Percentiles rank a stretch among this genome's conserved stretches.
phyloP scores from a whole-genome alignment of 2,888 invertebrate species.

The Amphipyra berbera region DNA sequence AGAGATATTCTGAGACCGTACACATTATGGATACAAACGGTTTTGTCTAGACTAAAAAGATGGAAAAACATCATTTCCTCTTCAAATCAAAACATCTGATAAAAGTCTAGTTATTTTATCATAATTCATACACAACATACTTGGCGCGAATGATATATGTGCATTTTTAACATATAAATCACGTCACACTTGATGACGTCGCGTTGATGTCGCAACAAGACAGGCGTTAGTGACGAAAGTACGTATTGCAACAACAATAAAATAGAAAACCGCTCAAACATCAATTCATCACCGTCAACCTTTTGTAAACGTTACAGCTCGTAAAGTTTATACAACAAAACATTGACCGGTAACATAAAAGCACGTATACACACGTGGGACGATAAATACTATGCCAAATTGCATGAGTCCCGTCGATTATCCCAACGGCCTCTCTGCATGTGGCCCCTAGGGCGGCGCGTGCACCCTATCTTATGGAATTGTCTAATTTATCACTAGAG shows the following conservation, averaged over 20 bases:
- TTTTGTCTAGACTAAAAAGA: not conserved
- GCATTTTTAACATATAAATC: constrained; percentile 25
- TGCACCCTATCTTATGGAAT: constrained; percentile 81
- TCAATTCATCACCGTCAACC: constrained; percentile 52
- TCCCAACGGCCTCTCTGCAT: constrained; percentile 68
- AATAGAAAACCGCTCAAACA: constrained; percentile 50
- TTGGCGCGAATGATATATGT: constrained; percentile 11
- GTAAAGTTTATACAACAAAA: constrained; percentile 62
- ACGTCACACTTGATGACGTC: constrained; percentile 38
- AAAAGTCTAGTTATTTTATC: constrained; percentile 6
- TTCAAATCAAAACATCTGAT: not conserved
- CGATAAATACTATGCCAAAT: constrained; percentile 70
- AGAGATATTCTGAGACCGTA: not conserved
- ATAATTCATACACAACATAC: constrained; percentile 16
- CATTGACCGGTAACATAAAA: constrained; percentile 63
- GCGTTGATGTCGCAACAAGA: constrained; percentile 38
- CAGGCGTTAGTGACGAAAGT: constrained; percentile 39
- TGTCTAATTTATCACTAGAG: constrained; percentile 82
- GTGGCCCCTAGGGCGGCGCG: constrained; percentile 65
- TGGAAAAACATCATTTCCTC: not conserved
- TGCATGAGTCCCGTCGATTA: constrained; percentile 71
- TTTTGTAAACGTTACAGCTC: constrained; percentile 61
- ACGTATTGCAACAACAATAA: constrained; percentile 44
- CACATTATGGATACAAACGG: constrained; percentile 5
- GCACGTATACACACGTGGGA: constrained; percentile 52